phyloP scores from a whole-genome alignment of 2,888 invertebrate species.

The Ormyrus rosae region DNA sequence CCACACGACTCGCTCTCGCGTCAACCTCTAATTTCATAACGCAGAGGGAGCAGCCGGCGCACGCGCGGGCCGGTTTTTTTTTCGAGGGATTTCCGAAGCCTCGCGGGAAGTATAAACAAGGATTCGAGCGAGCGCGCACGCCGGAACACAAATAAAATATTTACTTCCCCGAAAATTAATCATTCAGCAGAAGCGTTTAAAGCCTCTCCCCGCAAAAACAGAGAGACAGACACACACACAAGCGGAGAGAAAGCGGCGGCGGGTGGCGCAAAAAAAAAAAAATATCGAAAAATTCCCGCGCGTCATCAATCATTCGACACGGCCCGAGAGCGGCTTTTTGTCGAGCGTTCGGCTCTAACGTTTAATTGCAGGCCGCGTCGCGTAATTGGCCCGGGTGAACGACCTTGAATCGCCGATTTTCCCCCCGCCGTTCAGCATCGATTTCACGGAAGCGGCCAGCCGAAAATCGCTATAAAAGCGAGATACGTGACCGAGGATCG shows the following conservation, averaged over 20 bases:
- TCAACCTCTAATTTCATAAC: background rate
- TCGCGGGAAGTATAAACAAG: constrained; percentile 7
- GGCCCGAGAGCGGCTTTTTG: constrained; percentile 44
- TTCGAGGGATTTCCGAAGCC: background rate
- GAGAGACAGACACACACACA: no score
- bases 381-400: constrained; percentile 50
- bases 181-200: constrained; percentile 49
- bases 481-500: no score
- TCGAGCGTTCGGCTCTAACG: constrained; percentile 27
- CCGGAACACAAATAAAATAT: constrained; percentile 34
- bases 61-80: background rate
- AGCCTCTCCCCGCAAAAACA: background rate
- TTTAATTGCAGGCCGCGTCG: constrained; percentile 42
- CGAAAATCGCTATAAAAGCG: constrained; percentile 6
- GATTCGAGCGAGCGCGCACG: background rate
- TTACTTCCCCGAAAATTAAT: constrained; percentile 33
- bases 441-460: constrained; percentile 17
- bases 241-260: background rate
- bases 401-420: constrained; percentile 48
- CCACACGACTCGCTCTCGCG: no score
- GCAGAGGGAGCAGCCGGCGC: background rate
- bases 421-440: background rate
- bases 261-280: background rate
- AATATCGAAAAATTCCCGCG: constrained; percentile 32
- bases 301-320: constrained; percentile 47